These are phyloP conservation scores for Amiota mariae DNA, from an alignment of 2,888 invertebrate genomes.

Conservation along the genomic window DNA sequence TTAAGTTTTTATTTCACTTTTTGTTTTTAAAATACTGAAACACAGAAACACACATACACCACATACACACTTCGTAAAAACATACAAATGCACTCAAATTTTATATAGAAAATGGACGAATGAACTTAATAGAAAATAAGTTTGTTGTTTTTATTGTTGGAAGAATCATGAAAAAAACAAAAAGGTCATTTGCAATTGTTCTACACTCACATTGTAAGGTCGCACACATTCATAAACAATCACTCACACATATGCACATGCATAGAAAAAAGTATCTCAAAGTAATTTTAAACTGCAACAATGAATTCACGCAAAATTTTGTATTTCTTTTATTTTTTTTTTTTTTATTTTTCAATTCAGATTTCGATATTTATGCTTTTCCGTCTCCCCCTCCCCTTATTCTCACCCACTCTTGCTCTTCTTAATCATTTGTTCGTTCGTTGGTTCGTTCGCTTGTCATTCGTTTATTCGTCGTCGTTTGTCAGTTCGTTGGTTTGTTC, in stretches of 20 bases:
- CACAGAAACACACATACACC: too few relatives aligned
- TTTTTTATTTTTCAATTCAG: not conserved
- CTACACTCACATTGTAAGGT: too few relatives aligned
- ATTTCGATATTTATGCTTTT: not conserved
- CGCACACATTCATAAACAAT: too few relatives aligned
- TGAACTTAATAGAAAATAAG: not conserved
- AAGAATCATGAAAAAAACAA: not conserved
- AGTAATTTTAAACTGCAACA: not conserved
- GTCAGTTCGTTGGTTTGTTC: constrained; percentile 26
- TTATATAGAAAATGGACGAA: not conserved
- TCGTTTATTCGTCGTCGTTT: not conserved
- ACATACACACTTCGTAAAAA: too few relatives aligned
- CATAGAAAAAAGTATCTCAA: not conserved
- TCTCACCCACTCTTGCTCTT: too few relatives aligned
- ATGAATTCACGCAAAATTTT: constrained; percentile 2
- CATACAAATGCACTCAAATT: too few relatives aligned
- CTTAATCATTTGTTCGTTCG: not conserved
- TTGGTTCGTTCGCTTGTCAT: not conserved
- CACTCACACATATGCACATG: not conserved
- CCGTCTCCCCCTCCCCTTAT: too few relatives aligned
- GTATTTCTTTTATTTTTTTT: not conserved
- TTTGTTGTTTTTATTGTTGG: not conserved
- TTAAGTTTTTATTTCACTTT: too few relatives aligned
- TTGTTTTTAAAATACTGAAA: too few relatives aligned
- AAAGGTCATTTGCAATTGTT: not conserved